Base-by-base conservation (phyloP, 2,797 vertebrate species). In the Heterohyrax brucei region DNA sequence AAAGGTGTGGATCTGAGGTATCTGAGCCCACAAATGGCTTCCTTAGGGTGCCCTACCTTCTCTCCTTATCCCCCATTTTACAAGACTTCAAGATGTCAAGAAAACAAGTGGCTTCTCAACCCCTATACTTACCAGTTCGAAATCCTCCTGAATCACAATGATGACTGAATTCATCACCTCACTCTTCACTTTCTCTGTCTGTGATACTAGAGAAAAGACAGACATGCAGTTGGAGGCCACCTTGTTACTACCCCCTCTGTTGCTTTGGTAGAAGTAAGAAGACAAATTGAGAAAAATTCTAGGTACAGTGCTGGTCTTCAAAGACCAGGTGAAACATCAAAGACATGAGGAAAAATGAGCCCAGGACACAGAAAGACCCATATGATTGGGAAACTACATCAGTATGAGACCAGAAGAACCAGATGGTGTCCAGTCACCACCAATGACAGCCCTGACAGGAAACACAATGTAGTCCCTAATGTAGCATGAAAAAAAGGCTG, bases 161-260 rank as follows among this genome's bases (percentile, higher is more conserved):
- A 95, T 9, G 59, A 56, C 4, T 0, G 91, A 93, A 8, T 91
- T 12, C 53, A 92, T 89, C 28, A 92, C 62, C 2, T 94, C 26
- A 0, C 1, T 24, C 89, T 39, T 85, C 30, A 95, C 30, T 8
- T 77, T 22, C 30, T 89, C 44, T 24, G n/a, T 82, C 72, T 94
- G 82, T 44, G 81, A n/a, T 72, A 93, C 89, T 95, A 56, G 50
- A 83, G 39, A 53, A 92, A 75, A 92, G 26, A 92, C 2, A 77
- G 46, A 75, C 19, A 7, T 4, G 9, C 46, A 56, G 14, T 21
- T 13, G 3, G 30, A 16, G 7, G 9, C 88, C 59, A 80, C 61
- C 48, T 22, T 48, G 53, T 26, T 30, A 21, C 26, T 44, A 10
- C 56, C 10, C 5, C 30, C 64, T 33, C 59, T 79, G 56, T 10